phyloP scores from a whole-genome alignment of 2,888 invertebrate genomes.

The Gibbula magus region DNA sequence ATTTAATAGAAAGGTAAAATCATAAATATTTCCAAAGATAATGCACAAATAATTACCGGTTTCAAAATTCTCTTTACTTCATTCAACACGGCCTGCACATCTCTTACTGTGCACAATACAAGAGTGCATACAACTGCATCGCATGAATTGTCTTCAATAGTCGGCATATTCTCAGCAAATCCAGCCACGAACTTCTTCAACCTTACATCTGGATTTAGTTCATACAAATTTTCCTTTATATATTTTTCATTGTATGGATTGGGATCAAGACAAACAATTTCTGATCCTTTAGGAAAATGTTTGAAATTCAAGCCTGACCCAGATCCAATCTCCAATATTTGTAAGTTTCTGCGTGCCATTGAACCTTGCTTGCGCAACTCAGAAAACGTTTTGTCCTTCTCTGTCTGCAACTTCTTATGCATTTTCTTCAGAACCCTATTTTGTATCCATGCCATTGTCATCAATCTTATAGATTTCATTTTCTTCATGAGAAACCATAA shows the following conservation, averaged over 20 bases:
- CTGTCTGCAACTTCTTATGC: neutral
- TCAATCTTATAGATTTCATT: neutral
- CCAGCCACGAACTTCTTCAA: conserved; percentile 53
- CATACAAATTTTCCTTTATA: conserved; percentile 47
- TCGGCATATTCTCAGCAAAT: conserved; percentile 66
- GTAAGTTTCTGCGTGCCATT: conserved; percentile 29
- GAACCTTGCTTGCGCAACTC: neutral
- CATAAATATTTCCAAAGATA: neutral
- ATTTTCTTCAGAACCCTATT: neutral
- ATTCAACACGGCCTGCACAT: conserved; percentile 47
- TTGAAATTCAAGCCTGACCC: conserved; percentile 66
- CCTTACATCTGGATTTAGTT: conserved; percentile 45
- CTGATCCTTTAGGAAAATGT: conserved; percentile 57
- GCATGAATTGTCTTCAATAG: conserved; percentile 50
- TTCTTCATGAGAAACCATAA: neutral
- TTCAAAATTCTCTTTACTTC: conserved; percentile 69
- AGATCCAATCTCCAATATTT: conserved; percentile 67
- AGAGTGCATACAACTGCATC: conserved; percentile 69
- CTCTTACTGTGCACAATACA: conserved; percentile 65
- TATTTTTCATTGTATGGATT: conserved; percentile 58
- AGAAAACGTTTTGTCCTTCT: neutral
- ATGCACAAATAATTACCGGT: conserved; percentile 56
- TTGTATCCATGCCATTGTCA: neutral
- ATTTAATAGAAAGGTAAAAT: too few relatives aligned
- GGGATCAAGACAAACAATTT: conserved; percentile 65